phyloP scores from a whole-genome alignment of 2,888 invertebrate genomes.

The Leptodirus hochenwartii region DNA sequence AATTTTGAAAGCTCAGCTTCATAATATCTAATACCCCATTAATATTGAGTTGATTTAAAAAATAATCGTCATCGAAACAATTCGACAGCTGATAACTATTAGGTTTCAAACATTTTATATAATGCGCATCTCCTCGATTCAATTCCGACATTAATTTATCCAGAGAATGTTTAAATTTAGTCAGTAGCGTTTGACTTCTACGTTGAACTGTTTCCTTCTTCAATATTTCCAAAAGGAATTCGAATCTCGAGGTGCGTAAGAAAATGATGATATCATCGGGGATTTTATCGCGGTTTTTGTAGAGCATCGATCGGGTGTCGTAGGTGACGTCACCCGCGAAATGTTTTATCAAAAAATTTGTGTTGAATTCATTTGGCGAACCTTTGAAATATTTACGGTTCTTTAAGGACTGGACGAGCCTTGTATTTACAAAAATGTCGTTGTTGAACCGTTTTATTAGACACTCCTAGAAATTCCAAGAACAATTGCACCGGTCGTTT shows the following conservation, averaged over 20 bases:
- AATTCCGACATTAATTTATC: slow-evolving; percentile 23
- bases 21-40: slow-evolving; percentile 17
- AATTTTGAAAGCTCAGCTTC: slow-evolving; percentile 15
- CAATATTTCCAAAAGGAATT: slow-evolving; percentile 10
- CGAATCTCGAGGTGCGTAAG: slow-evolving; percentile 12
- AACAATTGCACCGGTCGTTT: too few species aligned
- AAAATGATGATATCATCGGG: slow-evolving; percentile 18
- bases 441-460: slow-evolving; percentile 16
- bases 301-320: slow-evolving; percentile 20
- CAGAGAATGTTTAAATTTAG: slow-evolving; percentile 23
- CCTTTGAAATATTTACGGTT: slow-evolving; percentile 13
- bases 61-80: slow-evolving; percentile 14
- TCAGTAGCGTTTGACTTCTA: slow-evolving; percentile 18
- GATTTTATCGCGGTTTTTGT: slow-evolving; percentile 27
- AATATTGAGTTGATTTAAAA: slow-evolving; percentile 13
- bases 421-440: slow-evolving; percentile 14
- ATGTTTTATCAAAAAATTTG: slow-evolving; percentile 23
- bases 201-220: slow-evolving; percentile 5
- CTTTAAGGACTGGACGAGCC: slow-evolving; percentile 13
- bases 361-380: slow-evolving; percentile 12
- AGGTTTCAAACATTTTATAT: slow-evolving; percentile 26
- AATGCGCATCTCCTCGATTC: slow-evolving; percentile 24
- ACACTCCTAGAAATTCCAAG: slow-evolving; percentile 13
- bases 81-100: slow-evolving; percentile 13
- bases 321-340: slow-evolving; percentile 24